phyloP scores from a whole-genome alignment of 64 coral and sea anemone genomes.

The Orbicella faveolata region DNA sequence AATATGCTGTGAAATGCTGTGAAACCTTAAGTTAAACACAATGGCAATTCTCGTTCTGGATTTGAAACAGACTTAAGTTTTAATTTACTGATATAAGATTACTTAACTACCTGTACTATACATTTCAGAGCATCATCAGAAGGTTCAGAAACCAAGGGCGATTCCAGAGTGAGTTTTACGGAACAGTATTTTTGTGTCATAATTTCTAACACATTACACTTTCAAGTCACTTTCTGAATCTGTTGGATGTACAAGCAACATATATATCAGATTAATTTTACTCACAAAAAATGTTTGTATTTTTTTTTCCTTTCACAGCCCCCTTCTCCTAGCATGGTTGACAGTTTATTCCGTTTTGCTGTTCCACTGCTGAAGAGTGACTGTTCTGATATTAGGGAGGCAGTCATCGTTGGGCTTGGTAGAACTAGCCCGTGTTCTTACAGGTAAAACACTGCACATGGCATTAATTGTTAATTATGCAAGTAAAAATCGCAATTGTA shows the following conservation, averaged over 20 bases:
- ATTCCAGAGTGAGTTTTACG: slow-evolving; percentile 70
- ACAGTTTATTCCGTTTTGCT: slow-evolving; percentile 94
- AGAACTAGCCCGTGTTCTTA: slow-evolving; percentile 89
- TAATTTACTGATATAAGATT: neutral
- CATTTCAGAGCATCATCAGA: slow-evolving; percentile 68
- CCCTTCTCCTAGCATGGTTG: slow-evolving; percentile 85
- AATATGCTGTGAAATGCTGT: no score
- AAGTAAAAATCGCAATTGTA: no score
- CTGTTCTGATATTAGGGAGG: slow-evolving; percentile 84
- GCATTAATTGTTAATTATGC: no score
- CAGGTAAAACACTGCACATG: slow-evolving; percentile 47
- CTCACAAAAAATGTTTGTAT: neutral
- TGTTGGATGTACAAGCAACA: no score
- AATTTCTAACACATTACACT: no score
- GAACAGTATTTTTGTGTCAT: no score
- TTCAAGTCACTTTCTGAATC: no score
- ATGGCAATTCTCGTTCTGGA: no score
- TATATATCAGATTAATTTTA: no score
- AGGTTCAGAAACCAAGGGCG: slow-evolving; percentile 79
- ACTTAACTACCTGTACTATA: neutral
- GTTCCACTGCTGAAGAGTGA: slow-evolving; percentile 87
- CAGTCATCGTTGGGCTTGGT: slow-evolving; percentile 86
- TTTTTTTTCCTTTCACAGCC: slow-evolving; percentile 50
- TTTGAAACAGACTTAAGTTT: no score
- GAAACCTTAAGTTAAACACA: no score